Percentiles rank a stretch among this genome's conserved stretches.
These are phyloP conservation scores for Sandelia bainsii DNA, from an alignment of 2,797 vertebrate species.

Conservation along the genomic window DNA sequence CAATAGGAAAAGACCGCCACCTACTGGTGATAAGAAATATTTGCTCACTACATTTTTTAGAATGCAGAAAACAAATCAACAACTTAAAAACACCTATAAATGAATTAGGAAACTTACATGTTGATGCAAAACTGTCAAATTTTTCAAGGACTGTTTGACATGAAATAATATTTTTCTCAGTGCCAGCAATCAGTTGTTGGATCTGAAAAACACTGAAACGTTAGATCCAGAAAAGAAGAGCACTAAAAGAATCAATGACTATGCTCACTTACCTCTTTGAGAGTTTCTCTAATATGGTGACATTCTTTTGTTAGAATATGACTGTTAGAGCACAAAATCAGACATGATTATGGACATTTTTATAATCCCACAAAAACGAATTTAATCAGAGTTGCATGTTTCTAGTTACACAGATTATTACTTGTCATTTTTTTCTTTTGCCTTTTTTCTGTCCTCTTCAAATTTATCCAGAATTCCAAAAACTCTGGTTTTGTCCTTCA, in stretches of 20 bases:
- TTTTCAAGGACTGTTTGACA: constrained; percentile 74
- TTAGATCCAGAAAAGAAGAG: constrained; percentile 1
- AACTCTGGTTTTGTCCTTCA: constrained; percentile 80
- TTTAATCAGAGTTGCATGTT: background rate
- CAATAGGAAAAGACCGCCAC: constrained; percentile 55
- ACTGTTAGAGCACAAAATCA: constrained; percentile 78
- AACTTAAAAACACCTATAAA: background rate
- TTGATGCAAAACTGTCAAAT: constrained; percentile 71
- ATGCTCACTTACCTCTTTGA: constrained; percentile 87
- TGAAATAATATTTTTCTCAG: constrained; percentile 73
- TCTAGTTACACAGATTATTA: constrained; percentile 63
- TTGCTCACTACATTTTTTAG: background rate
- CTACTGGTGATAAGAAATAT: constrained; percentile 51
- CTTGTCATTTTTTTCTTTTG: constrained; percentile 90
- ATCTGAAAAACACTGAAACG: constrained; percentile 73
- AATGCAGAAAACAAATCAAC: background rate
- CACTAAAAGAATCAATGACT: background rate
- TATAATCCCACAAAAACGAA: background rate
- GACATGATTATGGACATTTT: background rate
- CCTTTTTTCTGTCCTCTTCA: constrained; percentile 89
- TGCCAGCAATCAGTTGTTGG: constrained; percentile 69
- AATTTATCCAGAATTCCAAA: constrained; percentile 88
- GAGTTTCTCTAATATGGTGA: constrained; percentile 83
- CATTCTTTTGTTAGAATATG: constrained; percentile 85
- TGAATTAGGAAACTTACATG: constrained; percentile 70